These are phyloP conservation scores for Macaca mulatta DNA, from an alignment of 2,113 vertebrate genomes.

Conservation along the genomic window DNA sequence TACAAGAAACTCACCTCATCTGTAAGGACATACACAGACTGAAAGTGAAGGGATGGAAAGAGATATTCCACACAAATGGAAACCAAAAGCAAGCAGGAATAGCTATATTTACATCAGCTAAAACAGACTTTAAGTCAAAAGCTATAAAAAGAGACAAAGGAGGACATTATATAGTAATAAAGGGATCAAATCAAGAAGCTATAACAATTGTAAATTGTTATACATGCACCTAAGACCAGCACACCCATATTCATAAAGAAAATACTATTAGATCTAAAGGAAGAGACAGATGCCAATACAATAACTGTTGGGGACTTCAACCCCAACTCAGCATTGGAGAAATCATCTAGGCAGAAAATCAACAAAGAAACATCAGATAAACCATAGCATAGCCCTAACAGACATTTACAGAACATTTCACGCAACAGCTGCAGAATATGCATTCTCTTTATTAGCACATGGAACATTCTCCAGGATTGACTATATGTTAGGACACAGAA, in stretches of 20 bases:
- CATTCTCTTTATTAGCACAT: not conserved
- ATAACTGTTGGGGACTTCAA: not conserved
- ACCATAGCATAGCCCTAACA: not conserved
- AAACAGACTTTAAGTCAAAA: not conserved
- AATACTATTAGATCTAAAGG: not conserved
- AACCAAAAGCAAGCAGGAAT: not conserved
- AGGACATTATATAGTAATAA: not conserved
- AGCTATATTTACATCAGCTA: not conserved
- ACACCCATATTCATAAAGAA: not conserved
- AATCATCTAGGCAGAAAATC: not conserved
- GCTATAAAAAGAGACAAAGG: not conserved
- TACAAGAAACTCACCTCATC: not conserved
- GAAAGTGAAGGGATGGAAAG: not conserved
- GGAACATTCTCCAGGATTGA: not conserved
- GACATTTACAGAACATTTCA: not conserved
- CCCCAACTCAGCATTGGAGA: not conserved
- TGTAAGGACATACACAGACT: not conserved
- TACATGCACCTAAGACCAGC: not conserved
- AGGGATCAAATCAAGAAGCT: not conserved
- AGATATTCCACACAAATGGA: not conserved
- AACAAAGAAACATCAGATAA: not conserved
- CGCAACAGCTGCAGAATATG: not conserved
- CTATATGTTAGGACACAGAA: not conserved
- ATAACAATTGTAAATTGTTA: not conserved
- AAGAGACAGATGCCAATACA: not conserved